Base-by-base conservation (phyloP, 2,888 invertebrate species). In the Chloroclysta siterata region DNA sequence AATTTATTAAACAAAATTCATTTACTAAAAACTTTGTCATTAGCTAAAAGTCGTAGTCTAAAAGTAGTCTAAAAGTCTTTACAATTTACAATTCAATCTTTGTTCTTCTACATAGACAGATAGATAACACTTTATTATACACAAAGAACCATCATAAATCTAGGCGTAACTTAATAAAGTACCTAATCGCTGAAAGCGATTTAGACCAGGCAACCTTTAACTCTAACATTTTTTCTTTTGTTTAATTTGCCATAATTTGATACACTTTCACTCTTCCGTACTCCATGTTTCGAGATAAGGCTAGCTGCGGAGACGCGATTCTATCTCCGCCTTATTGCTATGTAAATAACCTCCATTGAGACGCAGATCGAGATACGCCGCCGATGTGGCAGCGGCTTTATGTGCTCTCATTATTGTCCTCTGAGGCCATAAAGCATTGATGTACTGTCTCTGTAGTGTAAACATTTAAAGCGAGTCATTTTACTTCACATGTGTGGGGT, bases 341-440 rank as follows among this genome's bases (percentile, higher is more conserved):
- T 89, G 90, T 90, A 90, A 90, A 90, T 90, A 90, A 87, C 89
- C 84, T 88, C 89, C 87, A 87, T 89, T 88, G 84, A 90, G 84
- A 83, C 85, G 76, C 77, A 81, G 90, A 90, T 89, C 83, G 84
- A 79, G 88, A 90, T 89, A 87, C 79, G 81, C 81, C 85, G 85
- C 85, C 88, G 81, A 83, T 89, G 88, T 85, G 89, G 89, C 89
- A 89, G 84, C 83, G 85, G 72, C 85, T 90, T 89, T 90, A 90
- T 86, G 81, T 72, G 72, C 77, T 78, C 75, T 81, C 79, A 77
- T 81, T 82, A 81, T 79, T 78, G 79, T 74, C 75, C 69, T 68
- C 61, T 13, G 72, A 60, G 70, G 65, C 69, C 66, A 65, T 72
- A 74, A 65, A 72, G 63, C 66, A 68, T 70, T 72, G 67, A 65